Conservation (phyloP, 1,140 invertebrate genomes). For the Saccostrea echinata region DNA sequence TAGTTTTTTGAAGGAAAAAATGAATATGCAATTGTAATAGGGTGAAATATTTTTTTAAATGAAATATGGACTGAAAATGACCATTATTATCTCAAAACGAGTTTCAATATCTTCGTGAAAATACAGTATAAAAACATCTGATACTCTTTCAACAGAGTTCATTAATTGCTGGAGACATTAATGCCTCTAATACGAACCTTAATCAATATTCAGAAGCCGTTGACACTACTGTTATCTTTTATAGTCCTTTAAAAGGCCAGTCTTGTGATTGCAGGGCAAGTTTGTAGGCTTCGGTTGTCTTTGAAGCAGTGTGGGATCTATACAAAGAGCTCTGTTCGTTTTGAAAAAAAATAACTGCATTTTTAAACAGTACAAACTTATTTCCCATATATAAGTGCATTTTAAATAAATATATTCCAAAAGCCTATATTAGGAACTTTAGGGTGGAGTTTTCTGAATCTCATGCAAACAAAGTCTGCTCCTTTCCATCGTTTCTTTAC, state of each 20-base stretch:
- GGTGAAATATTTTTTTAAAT: neutral
- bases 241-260: conserved; percentile 23
- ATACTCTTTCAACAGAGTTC: neutral
- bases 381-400: no score
- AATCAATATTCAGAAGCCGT: conserved; percentile 19
- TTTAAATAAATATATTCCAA: no score
- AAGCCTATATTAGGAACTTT: no score
- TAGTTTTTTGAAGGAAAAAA: no score
- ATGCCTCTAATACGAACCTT: conserved; percentile 31
- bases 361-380: no score
- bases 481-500: no score
- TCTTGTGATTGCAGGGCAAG: conserved; percentile 1
- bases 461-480: no score
- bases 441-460: no score
- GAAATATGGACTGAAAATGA: neutral
- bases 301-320: neutral
- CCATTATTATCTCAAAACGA: neutral
- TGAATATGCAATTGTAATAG: no score
- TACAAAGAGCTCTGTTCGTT: no score
- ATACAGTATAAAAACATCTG: neutral
- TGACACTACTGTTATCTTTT: neutral
- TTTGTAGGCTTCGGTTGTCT: neutral
- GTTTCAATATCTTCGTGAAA: neutral
- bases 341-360: no score
- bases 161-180: conserved; percentile 27